A percentile compares a stretch with the other conserved stretches of the same genome.
phyloP scores from a whole-genome alignment of 2,797 vertebrate species.

The Pogonophryne albipinna region DNA sequence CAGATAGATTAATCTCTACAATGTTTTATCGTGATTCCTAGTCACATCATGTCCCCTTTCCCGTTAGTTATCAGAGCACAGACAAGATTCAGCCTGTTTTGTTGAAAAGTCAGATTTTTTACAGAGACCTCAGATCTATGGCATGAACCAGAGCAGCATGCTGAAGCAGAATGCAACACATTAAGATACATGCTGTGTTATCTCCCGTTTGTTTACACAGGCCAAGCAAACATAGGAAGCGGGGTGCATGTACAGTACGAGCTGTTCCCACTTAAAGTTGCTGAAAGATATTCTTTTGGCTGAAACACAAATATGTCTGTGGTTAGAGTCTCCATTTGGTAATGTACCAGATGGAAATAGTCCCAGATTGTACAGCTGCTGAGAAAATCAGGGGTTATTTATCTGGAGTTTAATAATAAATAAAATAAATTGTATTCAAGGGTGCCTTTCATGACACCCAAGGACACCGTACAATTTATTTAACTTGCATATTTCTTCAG shows the following conservation, averaged over 20 bases:
- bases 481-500: background rate
- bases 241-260: background rate
- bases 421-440: no score
- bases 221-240: slow-evolving; percentile 35
- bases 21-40: no score
- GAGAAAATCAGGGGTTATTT: no score
- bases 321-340: background rate
- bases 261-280: background rate
- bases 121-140: no score
- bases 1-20: no score
- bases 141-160: background rate
- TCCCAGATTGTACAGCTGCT: background rate
- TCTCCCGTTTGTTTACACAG: slow-evolving; percentile 5
- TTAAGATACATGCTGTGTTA: background rate
- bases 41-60: no score
- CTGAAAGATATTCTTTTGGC: background rate
- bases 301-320: background rate
- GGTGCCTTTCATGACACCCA: no score
- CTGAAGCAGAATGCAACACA: background rate
- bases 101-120: background rate
- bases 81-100: no score
- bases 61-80: no score
- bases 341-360: background rate
- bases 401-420: no score
- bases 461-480: background rate